Evolutionary conservation across 2,797 vertebrate species (phyloP).

Genomic region (Acestrorhynchus altus): DNA sequence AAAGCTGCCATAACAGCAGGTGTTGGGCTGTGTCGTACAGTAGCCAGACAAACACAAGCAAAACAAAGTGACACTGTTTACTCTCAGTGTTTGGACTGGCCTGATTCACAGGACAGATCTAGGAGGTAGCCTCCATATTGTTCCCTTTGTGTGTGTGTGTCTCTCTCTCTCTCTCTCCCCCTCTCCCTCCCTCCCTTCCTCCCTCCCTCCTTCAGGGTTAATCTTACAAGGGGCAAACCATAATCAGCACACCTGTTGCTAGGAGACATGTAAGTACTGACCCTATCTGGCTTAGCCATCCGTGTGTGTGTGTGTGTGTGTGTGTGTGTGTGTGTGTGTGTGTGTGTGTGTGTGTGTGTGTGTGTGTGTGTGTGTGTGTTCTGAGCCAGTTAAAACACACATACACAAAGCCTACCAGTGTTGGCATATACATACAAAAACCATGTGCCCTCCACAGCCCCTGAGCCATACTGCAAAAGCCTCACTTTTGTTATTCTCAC

Average conservation of each 20-base stretch:
- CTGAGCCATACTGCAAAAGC: background rate
- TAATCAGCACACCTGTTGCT: slow-evolving; percentile 85
- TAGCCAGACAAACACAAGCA: slow-evolving; percentile 66
- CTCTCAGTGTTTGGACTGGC: slow-evolving; percentile 64
- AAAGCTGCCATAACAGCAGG: slow-evolving; percentile 56
- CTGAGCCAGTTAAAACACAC: slow-evolving; percentile 46
- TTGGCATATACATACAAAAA: background rate
- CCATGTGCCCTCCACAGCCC: background rate
- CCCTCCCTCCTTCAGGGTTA: slow-evolving; percentile 30
- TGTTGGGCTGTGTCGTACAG: slow-evolving; percentile 52
- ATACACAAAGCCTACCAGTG: slow-evolving; percentile 20
- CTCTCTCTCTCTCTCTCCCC: slow-evolving; percentile 14
- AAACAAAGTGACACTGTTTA: slow-evolving; percentile 68
- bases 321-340: slow-evolving; percentile 37
- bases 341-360: slow-evolving; percentile 32
- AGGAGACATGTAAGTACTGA: slow-evolving; percentile 85
- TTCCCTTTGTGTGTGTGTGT: no score
- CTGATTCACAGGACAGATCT: slow-evolving; percentile 63
- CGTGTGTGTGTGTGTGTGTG: slow-evolving; percentile 72
- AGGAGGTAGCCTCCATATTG: slow-evolving; percentile 60
- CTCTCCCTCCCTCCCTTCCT: background rate
- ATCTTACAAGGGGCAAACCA: slow-evolving; percentile 65
- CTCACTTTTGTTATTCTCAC: background rate
- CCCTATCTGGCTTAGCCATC: slow-evolving; percentile 81
- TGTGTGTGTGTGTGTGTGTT: slow-evolving; percentile 32